phyloP scores from a whole-genome alignment of 2,797 vertebrate species.

The Chelidonichthys spinosus region DNA sequence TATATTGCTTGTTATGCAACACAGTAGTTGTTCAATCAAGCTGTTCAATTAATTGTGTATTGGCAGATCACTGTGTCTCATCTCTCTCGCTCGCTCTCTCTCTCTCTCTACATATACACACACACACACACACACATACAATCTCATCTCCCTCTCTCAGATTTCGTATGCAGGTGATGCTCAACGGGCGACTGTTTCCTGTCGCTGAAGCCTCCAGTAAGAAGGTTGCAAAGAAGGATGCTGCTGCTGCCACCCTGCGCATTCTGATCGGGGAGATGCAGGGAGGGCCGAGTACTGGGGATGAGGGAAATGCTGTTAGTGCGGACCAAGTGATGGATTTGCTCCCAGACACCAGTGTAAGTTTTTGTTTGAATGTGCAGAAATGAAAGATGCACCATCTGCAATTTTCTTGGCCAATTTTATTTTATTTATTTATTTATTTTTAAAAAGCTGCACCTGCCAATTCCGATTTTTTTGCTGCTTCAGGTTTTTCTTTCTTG shows the following conservation, averaged over 20 bases:
- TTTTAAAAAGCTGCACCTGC: too few relatives aligned
- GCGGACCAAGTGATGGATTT: slow-evolving; percentile 62
- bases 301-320: slow-evolving; percentile 54
- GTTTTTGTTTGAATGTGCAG: slow-evolving; percentile 20
- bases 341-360: slow-evolving; percentile 68
- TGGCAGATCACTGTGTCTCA: background rate
- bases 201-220: slow-evolving; percentile 94
- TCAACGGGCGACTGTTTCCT: slow-evolving; percentile 90
- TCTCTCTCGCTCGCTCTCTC: background rate
- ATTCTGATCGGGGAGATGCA: slow-evolving; percentile 87
- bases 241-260: slow-evolving; percentile 89
- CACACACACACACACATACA: too few relatives aligned
- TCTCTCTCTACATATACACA: too few relatives aligned
- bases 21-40: background rate
- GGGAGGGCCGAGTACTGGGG: slow-evolving; percentile 61
- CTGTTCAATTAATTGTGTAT: slow-evolving; percentile 1
- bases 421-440: too few relatives aligned
- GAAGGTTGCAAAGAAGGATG: slow-evolving; percentile 95
- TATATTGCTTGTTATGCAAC: background rate
- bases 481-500: too few relatives aligned
- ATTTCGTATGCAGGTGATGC: slow-evolving; percentile 96
- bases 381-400: background rate
- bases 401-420: too few relatives aligned
- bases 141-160: slow-evolving; percentile 70
- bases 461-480: too few relatives aligned